Evolutionary conservation across 2,797 vertebrate species (phyloP).

Genomic region (Parotocinclus haroldoi): DNA sequence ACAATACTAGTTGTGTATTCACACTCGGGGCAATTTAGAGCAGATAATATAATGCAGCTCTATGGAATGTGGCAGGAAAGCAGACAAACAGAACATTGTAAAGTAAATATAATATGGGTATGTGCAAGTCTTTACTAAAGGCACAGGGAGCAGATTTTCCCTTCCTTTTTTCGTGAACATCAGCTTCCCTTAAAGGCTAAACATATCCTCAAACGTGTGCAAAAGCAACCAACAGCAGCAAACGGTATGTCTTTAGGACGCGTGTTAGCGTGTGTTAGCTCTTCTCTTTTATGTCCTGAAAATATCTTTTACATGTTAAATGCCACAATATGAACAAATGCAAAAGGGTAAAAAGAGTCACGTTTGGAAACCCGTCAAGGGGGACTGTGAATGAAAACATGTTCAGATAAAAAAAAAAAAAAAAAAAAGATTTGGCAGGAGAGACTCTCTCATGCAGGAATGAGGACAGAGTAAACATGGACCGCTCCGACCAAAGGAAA

Average conservation of each 20-base stretch:
- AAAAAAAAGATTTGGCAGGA: conserved; percentile 13
- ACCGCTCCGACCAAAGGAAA: not conserved
- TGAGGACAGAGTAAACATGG: conserved; percentile 40
- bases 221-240: not conserved
- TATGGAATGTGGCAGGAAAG: no score
- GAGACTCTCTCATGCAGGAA: conserved; percentile 34
- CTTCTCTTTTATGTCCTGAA: not conserved
- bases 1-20: no score
- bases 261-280: not conserved
- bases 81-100: no score
- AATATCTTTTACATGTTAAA: not conserved
- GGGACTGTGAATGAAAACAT: not conserved
- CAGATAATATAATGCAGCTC: no score
- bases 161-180: not conserved
- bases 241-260: not conserved
- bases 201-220: not conserved
- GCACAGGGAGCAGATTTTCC: not conserved
- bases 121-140: no score
- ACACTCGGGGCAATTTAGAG: no score
- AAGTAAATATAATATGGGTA: no score
- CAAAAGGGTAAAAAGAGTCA: not conserved
- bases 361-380: not conserved
- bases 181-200: not conserved
- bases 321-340: not conserved
- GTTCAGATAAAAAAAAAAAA: not conserved